Evolutionary conservation across 2,797 vertebrate species (phyloP), one percentile per base, ranked within the genome.

Genomic region (Cossypha niveicapilla): DNA sequence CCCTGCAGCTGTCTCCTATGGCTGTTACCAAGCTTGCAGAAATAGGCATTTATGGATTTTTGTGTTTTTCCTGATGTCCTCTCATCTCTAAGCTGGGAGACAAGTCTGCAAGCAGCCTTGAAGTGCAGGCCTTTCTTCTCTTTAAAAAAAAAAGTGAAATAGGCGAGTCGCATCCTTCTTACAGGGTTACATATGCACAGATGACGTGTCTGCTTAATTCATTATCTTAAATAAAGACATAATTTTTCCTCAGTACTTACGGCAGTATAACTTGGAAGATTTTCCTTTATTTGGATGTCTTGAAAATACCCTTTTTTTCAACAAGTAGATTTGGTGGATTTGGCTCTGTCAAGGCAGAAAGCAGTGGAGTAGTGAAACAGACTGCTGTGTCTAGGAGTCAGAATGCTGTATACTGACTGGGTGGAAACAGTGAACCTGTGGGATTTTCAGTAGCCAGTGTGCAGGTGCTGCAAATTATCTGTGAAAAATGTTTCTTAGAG

Each of bases 121-220:
- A 70, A 54, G 18, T 37, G 41, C 13, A 27, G 8, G 9, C 9
- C 11, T 86, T 73, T 34, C 11, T 32, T 83, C 22, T 18, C 19
- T 32, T 27, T 13, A 35, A 30, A 66, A 65, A 37, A 39, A 56
- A 30, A 66, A 61, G 27, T 23, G 14, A 70, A 72, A 39, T 0
- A 0, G 5, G 3, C 5, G 2, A 53, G 27, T 81, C 1, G 0
- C 35, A 42, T 71, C 10, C 27, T 78, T 73, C 48, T 44, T 57
- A 9, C 5, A 13, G 7, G 22, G 10, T 30, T 57, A 35, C 14
- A 4, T 12, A 6, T 32, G 14, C 17, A 28, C 16, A 71, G 19
- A 4, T 37, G 5, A 27, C 41, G 14, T 54, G 2, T 54, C 19
- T 77, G 11, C 19, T 79, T 70, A 53, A 32, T 50, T 13, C 30